A percentile compares a stretch with the other conserved stretches of the same genome.
phyloP scores from a whole-genome alignment of 2,113 vertebrate species.

The Oxygymnocypris stewartii region DNA sequence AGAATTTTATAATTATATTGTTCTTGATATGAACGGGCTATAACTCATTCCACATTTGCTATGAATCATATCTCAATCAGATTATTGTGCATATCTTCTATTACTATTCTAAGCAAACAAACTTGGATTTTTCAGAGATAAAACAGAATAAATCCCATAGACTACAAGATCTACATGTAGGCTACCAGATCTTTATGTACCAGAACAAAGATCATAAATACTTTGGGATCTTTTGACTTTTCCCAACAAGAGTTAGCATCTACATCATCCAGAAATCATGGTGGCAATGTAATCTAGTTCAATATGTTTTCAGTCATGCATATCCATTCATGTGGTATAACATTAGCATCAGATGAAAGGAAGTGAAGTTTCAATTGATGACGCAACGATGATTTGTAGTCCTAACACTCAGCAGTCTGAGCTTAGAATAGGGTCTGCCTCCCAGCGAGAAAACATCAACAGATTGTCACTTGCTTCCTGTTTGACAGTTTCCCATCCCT shows the following conservation, averaged over 20 bases:
- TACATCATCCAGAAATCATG: background rate
- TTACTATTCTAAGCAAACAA: background rate
- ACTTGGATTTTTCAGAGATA: background rate
- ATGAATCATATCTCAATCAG: background rate
- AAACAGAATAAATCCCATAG: background rate
- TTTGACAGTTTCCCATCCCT: conserved; percentile 41
- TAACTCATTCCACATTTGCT: no score
- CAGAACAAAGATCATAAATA: background rate
- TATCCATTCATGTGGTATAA: background rate
- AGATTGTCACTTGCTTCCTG: conserved; percentile 48
- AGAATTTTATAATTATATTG: no score
- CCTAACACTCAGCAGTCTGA: conserved; percentile 5
- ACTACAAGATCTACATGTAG: background rate
- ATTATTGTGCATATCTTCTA: background rate
- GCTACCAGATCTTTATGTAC: background rate
- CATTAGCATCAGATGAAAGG: background rate
- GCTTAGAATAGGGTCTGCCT: conserved; percentile 16
- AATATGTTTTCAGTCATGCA: background rate
- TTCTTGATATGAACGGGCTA: no score
- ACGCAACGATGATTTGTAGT: conserved; percentile 20
- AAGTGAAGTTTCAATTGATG: conserved; percentile 27
- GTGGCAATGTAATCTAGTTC: background rate
- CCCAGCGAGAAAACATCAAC: conserved; percentile 22
- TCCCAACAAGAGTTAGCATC: background rate
- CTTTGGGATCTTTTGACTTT: background rate